These are phyloP conservation scores for Drosophila testacea DNA, from an alignment of 2,888 invertebrate species.

Conservation along the genomic window DNA sequence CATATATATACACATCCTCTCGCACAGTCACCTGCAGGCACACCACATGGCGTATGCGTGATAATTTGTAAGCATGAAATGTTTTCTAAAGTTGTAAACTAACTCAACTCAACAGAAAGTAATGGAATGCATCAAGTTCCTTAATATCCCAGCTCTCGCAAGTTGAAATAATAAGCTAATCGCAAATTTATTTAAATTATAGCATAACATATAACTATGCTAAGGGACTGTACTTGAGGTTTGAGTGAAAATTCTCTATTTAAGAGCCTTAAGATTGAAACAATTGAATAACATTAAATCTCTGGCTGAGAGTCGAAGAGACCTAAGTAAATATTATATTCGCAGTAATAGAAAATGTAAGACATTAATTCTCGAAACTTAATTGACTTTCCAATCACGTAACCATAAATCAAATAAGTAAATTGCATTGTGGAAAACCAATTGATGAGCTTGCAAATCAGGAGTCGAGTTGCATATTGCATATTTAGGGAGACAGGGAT, in stretches of 20 bases:
- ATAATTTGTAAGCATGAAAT: constrained; percentile 45
- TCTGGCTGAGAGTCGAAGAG: not conserved
- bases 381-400: constrained; percentile 18
- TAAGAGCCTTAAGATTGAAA: not conserved
- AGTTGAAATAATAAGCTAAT: constrained; percentile 8
- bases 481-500: no score
- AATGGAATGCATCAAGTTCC: constrained; percentile 21
- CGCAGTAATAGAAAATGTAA: no score
- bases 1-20: not conserved
- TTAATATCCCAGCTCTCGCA: not conserved
- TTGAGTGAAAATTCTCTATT: no score
- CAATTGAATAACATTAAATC: not conserved
- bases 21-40: constrained; percentile 2
- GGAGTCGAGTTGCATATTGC: not conserved
- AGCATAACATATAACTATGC: not conserved
- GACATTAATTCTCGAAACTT: not conserved
- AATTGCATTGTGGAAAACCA: constrained; percentile 4
- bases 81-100: constrained; percentile 21
- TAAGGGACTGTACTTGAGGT: no score
- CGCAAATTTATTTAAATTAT: constrained; percentile 20
- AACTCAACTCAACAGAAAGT: constrained; percentile 12
- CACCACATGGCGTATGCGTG: constrained; percentile 45
- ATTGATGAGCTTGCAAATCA: constrained; percentile 1
- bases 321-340: constrained; percentile 9
- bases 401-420: constrained; percentile 9